Base-by-base conservation (phyloP, 2,888 invertebrate species). In the Cyclophora punctaria region DNA sequence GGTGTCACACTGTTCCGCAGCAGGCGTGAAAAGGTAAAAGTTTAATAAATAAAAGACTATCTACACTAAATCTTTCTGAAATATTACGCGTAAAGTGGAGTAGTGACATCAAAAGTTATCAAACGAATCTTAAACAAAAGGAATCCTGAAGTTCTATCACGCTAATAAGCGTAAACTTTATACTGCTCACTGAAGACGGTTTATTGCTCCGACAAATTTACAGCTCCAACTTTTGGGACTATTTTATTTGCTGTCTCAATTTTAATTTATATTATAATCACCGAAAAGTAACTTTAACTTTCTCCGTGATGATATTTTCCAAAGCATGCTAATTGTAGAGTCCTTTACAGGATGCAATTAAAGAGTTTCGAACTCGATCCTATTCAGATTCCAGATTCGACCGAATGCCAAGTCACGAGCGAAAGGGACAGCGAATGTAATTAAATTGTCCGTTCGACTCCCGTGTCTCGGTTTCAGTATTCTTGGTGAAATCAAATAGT, bases 381-480 rank as follows among this genome's bases (percentile, higher is more conserved):
- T 69, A 66, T 73, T 73, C 69, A 64, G 53, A 44, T 63, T 58
- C 61, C 60, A 58, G 67, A 65, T 62, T 58, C 58, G 59, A 64
- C 66, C 66, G 64, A 66, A 73, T 69, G 71, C 64, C 63, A 73
- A 75, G 70, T 69, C 66, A 69, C 58, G 73, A 60, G 69, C 56
- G 67, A 80, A 71, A 71, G 73, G 74, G 78, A 79, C 55, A 60
- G 71, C 67, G 66, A 73, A 72, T 77, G 74, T 80, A 81, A 83
- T 83, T 82, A 82, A 82, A 82, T 83, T 79, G 80, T 81, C 78
- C 77, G 69, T 81, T 78, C 77, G 69, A 71, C 69, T 64, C 66
- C 64, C 60, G 68, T 72, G 66, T 71, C 67, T 67, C 62, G 59
- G 66, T 73, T 64, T 73, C 60, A 62, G 66, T 66, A 60, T 62